These are phyloP conservation scores for Spilarctia lutea DNA, from an alignment of 2,888 invertebrate species.

Conservation along the genomic window DNA sequence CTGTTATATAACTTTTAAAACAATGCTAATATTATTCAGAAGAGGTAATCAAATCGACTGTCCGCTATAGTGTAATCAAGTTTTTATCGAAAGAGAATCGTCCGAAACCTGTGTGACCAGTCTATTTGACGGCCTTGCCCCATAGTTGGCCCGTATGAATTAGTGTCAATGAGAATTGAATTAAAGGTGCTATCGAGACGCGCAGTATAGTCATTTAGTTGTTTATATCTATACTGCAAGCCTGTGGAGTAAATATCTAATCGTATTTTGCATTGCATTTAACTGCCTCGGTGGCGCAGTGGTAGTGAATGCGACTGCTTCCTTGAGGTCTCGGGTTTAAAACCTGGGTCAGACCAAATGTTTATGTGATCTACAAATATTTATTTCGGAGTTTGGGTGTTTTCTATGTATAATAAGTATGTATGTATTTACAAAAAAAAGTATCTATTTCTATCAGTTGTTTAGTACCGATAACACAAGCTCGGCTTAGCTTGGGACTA, in stretches of 20 bases:
- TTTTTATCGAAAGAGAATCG: conserved; percentile 34
- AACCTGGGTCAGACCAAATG: no score
- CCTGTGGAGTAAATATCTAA: background rate
- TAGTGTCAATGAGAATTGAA: conserved; percentile 61
- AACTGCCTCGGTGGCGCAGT: no score
- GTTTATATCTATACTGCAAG: background rate
- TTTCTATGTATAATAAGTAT: no score
- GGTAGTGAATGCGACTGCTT: no score
- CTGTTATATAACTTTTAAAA: conserved; percentile 7
- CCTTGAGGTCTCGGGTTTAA: no score
- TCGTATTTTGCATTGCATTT: no score
- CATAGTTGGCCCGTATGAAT: conserved; percentile 49
- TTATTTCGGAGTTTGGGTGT: no score
- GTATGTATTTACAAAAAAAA: no score
- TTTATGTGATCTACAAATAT: no score
- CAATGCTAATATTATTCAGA: conserved; percentile 24
- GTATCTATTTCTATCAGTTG: no score
- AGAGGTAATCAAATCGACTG: conserved; percentile 23
- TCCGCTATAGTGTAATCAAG: conserved; percentile 27
- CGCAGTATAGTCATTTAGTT: conserved; percentile 7
- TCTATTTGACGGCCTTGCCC: conserved; percentile 53
- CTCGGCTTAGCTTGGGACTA: no score
- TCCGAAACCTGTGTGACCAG: conserved; percentile 25
- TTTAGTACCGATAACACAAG: no score
- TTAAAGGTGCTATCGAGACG: conserved; percentile 39